phyloP scores from a whole-genome alignment of 2,113 vertebrate genomes.

The Rhinolophus ferrumequinum region DNA sequence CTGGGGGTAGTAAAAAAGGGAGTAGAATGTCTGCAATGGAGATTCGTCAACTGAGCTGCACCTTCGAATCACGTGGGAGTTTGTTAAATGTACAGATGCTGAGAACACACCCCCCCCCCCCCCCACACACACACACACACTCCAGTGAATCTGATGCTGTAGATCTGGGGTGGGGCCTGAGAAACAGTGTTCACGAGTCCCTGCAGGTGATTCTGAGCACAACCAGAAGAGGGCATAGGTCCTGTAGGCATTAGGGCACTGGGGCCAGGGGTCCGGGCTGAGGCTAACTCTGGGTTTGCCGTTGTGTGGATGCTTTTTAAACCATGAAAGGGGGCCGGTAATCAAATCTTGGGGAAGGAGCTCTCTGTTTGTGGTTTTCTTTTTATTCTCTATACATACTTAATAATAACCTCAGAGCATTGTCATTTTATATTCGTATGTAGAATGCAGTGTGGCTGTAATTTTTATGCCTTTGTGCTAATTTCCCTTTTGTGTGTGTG shows the following conservation, averaged over 20 bases:
- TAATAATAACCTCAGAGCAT: background rate
- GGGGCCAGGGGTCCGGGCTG: background rate
- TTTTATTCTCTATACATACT: background rate
- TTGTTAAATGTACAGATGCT: background rate
- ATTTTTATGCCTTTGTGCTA: background rate
- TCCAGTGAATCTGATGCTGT: background rate
- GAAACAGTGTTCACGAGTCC: background rate
- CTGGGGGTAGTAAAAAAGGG: background rate
- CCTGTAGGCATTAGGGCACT: background rate
- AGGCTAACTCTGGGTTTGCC: background rate
- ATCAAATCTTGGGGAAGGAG: background rate
- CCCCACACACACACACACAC: too few species aligned
- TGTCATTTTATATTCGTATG: background rate
- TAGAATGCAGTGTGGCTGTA: background rate
- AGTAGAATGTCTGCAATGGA: background rate
- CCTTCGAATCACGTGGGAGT: background rate
- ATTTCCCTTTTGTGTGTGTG: background rate
- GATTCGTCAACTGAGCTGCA: background rate
- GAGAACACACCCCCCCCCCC: background rate
- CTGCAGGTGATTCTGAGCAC: background rate
- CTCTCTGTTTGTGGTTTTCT: background rate
- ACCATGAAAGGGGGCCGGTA: background rate
- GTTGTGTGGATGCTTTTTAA: slow-evolving; percentile 1
- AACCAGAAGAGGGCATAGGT: background rate
- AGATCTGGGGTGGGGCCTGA: background rate